Evolutionary conservation across 2,797 vertebrate genomes (phyloP).

Genomic region (Iguana delicatissima): DNA sequence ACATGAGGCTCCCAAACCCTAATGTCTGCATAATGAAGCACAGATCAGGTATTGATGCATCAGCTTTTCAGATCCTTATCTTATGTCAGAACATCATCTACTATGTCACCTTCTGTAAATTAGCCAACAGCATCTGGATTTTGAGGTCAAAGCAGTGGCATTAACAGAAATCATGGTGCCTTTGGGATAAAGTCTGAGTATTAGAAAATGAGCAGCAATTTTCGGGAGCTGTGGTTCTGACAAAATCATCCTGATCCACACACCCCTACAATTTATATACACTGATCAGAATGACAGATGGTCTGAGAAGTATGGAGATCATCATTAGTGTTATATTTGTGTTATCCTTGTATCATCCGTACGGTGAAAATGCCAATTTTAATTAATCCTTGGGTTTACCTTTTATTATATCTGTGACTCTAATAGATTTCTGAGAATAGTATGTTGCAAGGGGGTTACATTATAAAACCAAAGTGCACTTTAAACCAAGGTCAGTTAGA

Average conservation of each 20-base stretch:
- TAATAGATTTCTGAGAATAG: neutral
- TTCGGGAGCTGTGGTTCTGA: neutral
- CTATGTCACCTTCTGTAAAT: neutral
- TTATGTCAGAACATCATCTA: accelerated
- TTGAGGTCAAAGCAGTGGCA: neutral
- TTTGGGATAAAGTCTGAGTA: neutral
- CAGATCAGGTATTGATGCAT: slow-evolving; percentile 38
- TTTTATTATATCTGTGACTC: accelerated
- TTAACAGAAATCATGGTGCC: neutral
- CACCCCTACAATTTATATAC: neutral
- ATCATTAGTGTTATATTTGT: neutral
- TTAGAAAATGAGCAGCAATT: neutral
- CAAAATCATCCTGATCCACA: neutral
- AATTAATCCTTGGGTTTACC: neutral
- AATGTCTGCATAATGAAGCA: slow-evolving; percentile 57
- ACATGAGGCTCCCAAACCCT: slow-evolving; percentile 36
- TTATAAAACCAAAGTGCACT: neutral
- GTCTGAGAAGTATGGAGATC: neutral
- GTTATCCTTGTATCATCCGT: neutral
- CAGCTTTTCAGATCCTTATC: slow-evolving; percentile 27
- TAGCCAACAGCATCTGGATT: neutral
- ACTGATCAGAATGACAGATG: neutral
- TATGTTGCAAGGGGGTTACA: neutral
- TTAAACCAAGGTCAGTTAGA: neutral
- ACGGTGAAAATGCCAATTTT: neutral